phyloP scores from a whole-genome alignment of 2,113 vertebrate genomes.

The Hemicordylus capensis region DNA sequence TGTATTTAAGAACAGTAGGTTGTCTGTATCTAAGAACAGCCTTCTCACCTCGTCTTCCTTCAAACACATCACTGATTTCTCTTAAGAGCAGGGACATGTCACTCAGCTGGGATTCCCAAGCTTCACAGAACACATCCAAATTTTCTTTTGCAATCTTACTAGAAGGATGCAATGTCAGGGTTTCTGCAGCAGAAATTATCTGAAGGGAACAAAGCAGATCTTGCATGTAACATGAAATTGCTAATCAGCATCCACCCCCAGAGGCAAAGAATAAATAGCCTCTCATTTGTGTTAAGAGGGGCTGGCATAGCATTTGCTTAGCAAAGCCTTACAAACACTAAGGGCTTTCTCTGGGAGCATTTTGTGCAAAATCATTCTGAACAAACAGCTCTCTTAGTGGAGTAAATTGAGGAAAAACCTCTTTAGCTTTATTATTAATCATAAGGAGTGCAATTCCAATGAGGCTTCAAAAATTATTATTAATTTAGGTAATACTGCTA shows the following conservation, averaged over 20 bases:
- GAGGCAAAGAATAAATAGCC: conserved; percentile 26
- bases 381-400: background rate
- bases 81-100: conserved; percentile 91
- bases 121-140: conserved; percentile 97
- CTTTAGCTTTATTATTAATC: background rate
- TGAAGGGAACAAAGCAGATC: conserved; percentile 65
- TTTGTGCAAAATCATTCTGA: background rate
- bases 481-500: background rate
- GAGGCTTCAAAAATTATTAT: background rate
- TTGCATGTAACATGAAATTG: conserved; percentile 28
- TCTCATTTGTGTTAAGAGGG: background rate
- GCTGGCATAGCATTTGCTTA: background rate
- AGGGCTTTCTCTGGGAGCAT: background rate
- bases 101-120: conserved; percentile 96
- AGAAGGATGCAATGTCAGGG: conserved; percentile 93
- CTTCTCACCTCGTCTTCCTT: conserved; percentile 91
- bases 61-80: conserved; percentile 94
- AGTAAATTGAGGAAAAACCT: background rate
- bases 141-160: conserved; percentile 99
- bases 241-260: conserved; percentile 14
- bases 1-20: conserved; percentile 23
- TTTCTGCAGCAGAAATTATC: conserved; percentile 98
- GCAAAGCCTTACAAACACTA: background rate
- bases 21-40: conserved; percentile 35
- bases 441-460: background rate